phyloP scores from a whole-genome alignment of 2,797 vertebrate genomes.

The Danio albolineatus region DNA sequence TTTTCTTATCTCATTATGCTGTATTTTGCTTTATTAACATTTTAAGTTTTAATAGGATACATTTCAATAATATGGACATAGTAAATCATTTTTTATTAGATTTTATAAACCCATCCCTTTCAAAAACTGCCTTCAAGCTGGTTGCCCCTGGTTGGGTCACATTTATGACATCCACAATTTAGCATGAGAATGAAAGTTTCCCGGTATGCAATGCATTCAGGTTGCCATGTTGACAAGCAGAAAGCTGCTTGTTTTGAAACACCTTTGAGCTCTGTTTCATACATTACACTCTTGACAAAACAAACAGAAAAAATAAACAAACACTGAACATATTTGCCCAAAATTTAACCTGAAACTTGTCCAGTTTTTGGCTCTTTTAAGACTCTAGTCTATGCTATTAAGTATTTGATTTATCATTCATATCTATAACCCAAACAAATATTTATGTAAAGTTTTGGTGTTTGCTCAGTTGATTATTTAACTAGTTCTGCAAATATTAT shows the following conservation, averaged over 20 bases:
- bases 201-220: too few relatives aligned
- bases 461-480: slow-evolving; percentile 6
- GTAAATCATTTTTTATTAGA: too few relatives aligned
- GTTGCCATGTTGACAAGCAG: background rate
- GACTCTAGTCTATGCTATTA: background rate
- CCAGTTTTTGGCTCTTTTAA: background rate
- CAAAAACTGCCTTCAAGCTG: too few relatives aligned
- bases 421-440: background rate
- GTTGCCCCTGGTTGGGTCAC: too few relatives aligned
- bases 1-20: background rate
- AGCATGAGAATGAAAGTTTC: too few relatives aligned
- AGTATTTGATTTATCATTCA: background rate
- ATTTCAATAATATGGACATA: slow-evolving; percentile 63
- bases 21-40: background rate
- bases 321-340: too few relatives aligned
- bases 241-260: background rate
- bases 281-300: too few relatives aligned
- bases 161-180: too few relatives aligned
- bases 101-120: too few relatives aligned
- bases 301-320: too few relatives aligned
- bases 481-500: background rate
- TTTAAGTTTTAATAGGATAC: slow-evolving; percentile 76
- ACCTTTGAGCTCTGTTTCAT: too few relatives aligned
- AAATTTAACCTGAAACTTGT: too few relatives aligned
- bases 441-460: background rate